phyloP scores from a whole-genome alignment of 2,888 invertebrate species.

The Polyommatus iphigenia region DNA sequence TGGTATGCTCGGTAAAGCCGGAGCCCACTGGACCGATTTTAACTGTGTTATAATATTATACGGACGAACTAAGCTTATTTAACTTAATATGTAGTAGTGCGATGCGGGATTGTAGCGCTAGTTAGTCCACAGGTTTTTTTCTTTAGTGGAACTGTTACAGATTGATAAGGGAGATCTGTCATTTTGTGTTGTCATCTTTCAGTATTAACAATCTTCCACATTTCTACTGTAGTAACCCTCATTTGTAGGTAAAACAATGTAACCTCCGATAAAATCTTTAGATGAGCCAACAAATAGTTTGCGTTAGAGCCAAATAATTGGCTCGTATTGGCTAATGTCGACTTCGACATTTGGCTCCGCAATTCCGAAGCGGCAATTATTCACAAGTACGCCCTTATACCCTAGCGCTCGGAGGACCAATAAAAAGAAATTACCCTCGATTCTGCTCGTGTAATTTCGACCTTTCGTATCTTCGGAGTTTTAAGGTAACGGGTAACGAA shows the following conservation, averaged over 20 bases:
- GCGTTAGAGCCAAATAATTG: not conserved
- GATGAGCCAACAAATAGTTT: not conserved
- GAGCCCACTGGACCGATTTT: no score
- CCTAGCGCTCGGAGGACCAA: not conserved
- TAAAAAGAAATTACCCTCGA: conserved; percentile 21
- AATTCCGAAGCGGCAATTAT: conserved; percentile 16
- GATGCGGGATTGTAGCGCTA: no score
- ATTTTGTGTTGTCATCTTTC: no score
- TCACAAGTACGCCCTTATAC: not conserved
- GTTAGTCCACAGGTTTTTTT: no score
- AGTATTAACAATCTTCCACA: not conserved
- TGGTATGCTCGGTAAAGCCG: no score
- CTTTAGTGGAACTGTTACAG: no score
- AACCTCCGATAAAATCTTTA: not conserved
- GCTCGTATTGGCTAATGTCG: not conserved
- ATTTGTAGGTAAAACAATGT: not conserved
- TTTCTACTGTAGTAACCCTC: not conserved
- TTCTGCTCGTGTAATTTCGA: not conserved
- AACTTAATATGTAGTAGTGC: no score
- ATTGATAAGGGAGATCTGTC: no score
- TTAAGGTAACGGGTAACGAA: not conserved
- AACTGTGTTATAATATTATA: no score
- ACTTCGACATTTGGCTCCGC: conserved; percentile 9
- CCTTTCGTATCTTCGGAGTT: not conserved
- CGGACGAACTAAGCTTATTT: no score